Evolutionary conservation across 2,888 invertebrate species (phyloP).

Genomic region (Marronus borbonicus): DNA sequence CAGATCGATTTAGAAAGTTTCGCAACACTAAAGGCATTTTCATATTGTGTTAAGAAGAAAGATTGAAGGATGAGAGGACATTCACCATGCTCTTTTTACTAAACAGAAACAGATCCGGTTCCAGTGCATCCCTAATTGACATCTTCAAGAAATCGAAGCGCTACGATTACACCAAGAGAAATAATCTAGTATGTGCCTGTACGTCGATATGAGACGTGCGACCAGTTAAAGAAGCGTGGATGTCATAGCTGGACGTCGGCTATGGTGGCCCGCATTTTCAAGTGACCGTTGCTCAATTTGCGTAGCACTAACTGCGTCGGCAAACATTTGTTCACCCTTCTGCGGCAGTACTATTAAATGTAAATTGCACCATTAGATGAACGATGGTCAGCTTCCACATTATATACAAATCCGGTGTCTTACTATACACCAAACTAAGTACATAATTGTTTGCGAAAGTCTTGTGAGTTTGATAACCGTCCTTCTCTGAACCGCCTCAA

Average conservation of each 20-base stretch:
- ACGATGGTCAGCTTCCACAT: conserved; percentile 2
- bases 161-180: conserved; percentile 19
- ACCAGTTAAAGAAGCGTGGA: not conserved
- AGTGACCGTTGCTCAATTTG: conserved; percentile 17
- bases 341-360: conserved; percentile 39
- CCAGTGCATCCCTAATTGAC: conserved; percentile 38
- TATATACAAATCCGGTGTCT: conserved; percentile 9
- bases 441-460: conserved; percentile 29
- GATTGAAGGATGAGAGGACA: not conserved
- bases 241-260: not conserved
- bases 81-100: conserved; percentile 23
- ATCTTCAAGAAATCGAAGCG: conserved; percentile 37
- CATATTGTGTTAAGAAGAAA: not conserved
- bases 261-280: not conserved
- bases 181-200: conserved; percentile 1
- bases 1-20: no score
- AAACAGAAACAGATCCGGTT: not conserved
- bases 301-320: conserved; percentile 28
- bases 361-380: conserved; percentile 49
- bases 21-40: no score
- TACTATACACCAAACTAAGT: conserved; percentile 6
- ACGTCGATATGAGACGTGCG: conserved; percentile 5
- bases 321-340: conserved; percentile 37
- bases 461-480: not conserved
- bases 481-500: not conserved